Evolutionary conservation across 2,797 vertebrate genomes (phyloP), one percentile per base, ranked within the genome.

Genomic region (Australoheros facetus): DNA sequence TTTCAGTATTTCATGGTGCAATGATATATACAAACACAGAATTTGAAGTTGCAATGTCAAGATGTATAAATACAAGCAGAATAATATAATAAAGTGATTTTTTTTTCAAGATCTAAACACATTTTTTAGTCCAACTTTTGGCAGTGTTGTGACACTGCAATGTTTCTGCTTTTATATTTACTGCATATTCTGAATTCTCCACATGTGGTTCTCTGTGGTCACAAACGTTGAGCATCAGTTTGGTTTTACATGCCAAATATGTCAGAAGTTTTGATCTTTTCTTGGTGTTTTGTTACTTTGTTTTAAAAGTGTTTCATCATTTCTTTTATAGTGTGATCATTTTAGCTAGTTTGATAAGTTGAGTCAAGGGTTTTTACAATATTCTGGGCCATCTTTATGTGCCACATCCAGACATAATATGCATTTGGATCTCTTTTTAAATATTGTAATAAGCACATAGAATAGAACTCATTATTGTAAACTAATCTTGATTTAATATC

Each of bases 401-500:
- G 8, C 23, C 21, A 26, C 30, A 56, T 42, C 39, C 23, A 56
- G 23, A 42, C 55, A 62, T 37, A 53, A 70, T 32, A 14, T 42
- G 37, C 21, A 45, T 48, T 23, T 60, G 39, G 23, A 66, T 45
- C 28, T 26, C 23, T 26, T 66, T 48, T 42, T 48, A 66, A 19
- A 48, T 16, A 66, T 48, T 66, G 42, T 48, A 66, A 48, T 28
- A 48, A n/a, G 59, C 5, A 37, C 56, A 48, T 7, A 66, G 16
- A 55, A 32, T 71, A 23, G 71, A 37, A 59, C 39, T 85, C 56
- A 53, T 32, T 69, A 53, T 69, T 69, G 26, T 11, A 53, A 79
- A 56, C 59, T 51, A 48, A 34, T 54, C 57, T 56, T 19, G 55
- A 55, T 66, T 71, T 34, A 79, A 48, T 69, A 73, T 73, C 57